These are phyloP conservation scores for Bujurquina vittata DNA, from an alignment of 2,113 vertebrate species.

Conservation along the genomic window DNA sequence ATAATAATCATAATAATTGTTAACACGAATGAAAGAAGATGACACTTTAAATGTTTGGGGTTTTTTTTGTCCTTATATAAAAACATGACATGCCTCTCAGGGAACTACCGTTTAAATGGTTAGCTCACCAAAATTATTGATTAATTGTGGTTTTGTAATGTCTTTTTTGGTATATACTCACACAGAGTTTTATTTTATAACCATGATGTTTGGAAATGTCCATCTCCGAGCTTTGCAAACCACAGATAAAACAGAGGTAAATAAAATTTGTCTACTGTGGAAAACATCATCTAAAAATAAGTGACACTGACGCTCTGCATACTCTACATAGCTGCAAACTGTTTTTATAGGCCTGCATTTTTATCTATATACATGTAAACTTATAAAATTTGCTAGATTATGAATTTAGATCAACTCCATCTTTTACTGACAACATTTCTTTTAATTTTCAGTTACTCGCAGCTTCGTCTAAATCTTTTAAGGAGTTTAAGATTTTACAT, in stretches of 20 bases:
- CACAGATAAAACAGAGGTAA: background rate
- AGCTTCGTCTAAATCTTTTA: background rate
- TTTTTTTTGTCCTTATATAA: background rate
- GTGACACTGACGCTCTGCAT: background rate
- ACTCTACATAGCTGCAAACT: too few relatives aligned
- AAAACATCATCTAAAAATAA: slow-evolving; percentile 2
- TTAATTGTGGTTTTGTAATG: fast-evolving
- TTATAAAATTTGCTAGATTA: background rate
- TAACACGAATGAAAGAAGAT: background rate
- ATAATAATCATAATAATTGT: too few relatives aligned
- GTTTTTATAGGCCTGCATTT: background rate
- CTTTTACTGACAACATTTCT: background rate
- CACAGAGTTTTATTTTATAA: background rate
- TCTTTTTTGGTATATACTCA: background rate
- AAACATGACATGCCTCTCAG: background rate
- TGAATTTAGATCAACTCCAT: background rate
- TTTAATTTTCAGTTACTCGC: background rate
- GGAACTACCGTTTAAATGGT: background rate
- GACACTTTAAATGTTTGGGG: background rate
- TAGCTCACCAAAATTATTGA: background rate
- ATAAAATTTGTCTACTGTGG: background rate
- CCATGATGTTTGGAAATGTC: background rate
- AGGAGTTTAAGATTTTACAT: background rate
- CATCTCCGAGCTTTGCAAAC: background rate
- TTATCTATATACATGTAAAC: background rate